Evolutionary conservation across 2,113 vertebrate genomes (phyloP).

Genomic region (Amia ocellicauda): DNA sequence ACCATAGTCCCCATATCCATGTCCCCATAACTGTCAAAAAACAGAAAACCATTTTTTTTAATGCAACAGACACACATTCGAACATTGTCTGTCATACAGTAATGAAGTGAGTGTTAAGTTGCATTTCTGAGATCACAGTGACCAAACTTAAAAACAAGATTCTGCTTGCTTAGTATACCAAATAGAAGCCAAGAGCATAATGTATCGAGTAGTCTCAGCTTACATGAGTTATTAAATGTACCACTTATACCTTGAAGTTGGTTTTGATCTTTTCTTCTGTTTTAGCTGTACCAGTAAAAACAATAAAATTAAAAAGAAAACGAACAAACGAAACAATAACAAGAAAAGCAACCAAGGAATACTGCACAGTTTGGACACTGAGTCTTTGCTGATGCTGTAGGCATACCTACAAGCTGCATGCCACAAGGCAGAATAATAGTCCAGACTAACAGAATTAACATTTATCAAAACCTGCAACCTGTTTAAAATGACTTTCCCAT

Average conservation of each 20-base stretch:
- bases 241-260: slow-evolving; percentile 44
- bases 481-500: neutral
- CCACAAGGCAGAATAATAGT: slow-evolving; percentile 4
- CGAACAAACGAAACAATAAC: slow-evolving; percentile 45
- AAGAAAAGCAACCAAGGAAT: slow-evolving; percentile 44
- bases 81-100: slow-evolving; percentile 38
- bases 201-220: slow-evolving; percentile 14
- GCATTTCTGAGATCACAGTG: slow-evolving; percentile 23
- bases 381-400: slow-evolving; percentile 24
- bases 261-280: slow-evolving; percentile 22
- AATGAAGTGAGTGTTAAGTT: slow-evolving; percentile 35
- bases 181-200: slow-evolving; percentile 11
- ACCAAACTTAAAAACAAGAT: slow-evolving; percentile 18
- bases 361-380: slow-evolving; percentile 29
- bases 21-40: slow-evolving; percentile 42
- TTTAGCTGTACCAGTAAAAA: slow-evolving; percentile 48
- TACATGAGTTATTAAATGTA: slow-evolving; percentile 37
- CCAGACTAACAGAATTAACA: neutral
- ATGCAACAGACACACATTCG: slow-evolving; percentile 58
- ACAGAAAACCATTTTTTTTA: slow-evolving; percentile 27
- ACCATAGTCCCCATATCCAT: slow-evolving; percentile 31
- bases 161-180: slow-evolving; percentile 18
- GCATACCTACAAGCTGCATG: slow-evolving; percentile 28
- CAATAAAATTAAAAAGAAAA: slow-evolving; percentile 3
- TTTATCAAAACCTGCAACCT: neutral